A percentile compares a stretch with the other conserved stretches of the same genome.
Evolutionary conservation across 2,888 invertebrate genomes (phyloP).

Genomic region (Allolobophora icterica): DNA sequence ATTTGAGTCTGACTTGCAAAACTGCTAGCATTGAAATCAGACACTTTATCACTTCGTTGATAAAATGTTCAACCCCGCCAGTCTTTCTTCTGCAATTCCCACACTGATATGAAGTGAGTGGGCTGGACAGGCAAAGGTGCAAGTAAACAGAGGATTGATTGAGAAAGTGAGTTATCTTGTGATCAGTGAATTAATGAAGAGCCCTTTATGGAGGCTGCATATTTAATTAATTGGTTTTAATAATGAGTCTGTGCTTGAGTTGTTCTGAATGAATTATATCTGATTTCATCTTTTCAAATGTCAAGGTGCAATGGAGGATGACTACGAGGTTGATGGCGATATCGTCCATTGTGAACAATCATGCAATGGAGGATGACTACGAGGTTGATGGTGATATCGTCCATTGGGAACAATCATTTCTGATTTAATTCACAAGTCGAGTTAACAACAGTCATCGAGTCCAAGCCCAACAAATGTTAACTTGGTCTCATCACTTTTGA

Average conservation of each 20-base stretch:
- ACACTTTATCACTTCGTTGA: too few species aligned
- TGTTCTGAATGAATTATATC: neutral
- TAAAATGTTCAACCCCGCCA: too few species aligned
- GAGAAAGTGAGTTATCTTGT: neutral
- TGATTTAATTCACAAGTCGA: neutral
- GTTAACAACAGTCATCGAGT: neutral
- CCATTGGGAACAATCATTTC: too few species aligned
- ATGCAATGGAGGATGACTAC: too few species aligned
- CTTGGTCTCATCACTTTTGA: conserved; percentile 24
- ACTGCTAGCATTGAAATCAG: too few species aligned
- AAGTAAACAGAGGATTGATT: neutral
- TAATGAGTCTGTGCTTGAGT: neutral
- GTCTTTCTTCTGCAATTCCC: too few species aligned
- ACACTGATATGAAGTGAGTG: neutral
- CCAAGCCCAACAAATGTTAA: neutral
- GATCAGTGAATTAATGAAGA: conserved; percentile 27
- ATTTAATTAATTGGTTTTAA: neutral
- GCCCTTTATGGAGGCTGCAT: neutral
- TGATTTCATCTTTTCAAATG: conserved; percentile 37
- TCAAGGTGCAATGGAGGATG: conserved; percentile 69
- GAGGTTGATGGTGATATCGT: too few species aligned
- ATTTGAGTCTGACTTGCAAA: too few species aligned
- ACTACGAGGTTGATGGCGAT: conserved; percentile 67
- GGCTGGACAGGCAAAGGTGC: neutral
- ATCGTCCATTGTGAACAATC: neutral